Base-by-base conservation (phyloP, 2,113 vertebrate species). In the Hirundichthys speculiger region DNA sequence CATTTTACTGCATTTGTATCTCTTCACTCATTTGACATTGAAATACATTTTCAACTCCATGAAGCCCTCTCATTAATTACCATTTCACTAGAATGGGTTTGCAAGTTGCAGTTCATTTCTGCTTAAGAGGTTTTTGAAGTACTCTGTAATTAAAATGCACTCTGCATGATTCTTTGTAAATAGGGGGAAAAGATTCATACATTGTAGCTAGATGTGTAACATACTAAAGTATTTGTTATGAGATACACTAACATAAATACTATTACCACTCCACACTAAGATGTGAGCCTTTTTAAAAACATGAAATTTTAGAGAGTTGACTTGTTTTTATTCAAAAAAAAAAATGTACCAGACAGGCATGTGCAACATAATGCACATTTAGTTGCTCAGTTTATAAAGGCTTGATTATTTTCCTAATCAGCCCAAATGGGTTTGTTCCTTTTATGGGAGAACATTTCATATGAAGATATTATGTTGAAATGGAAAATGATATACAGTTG, bases 131-230 rank as follows among this genome's bases (percentile, higher is more conserved):
- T 79, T 88, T 83, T 69, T 80, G 45, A 82, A 88, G 87, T 71
- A 62, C 60, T 55, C 58, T 73, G 63, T 86, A 87, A 91, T 89
- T 89, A 90, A 89, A 90, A 83, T 75, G 69, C 80, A 69, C 77
- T 84, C 64, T 69, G 69, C 59, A 58, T 79, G 52, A 59, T 63
- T 66, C 60, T 81, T 85, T 64, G 54, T 50, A 69, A 83, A 82
- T 68, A 21, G n/a, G n/a, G n/a, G n/a, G n/a, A 30, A 71, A 66
- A 69, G 64, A 42, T 75, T 77, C 73, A 80, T 82, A 46, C 52
- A 66, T 77, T 84, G 62, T 47, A 48, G 21, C 46, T 50, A 49
- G 48, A 81, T 66, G 65, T 79, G 73, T 47, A 15, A 22, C 42
- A 46, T 15, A 9, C 27, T 39, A n/a, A n/a, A n/a, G 43, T 48